Base-by-base conservation (phyloP, 2,113 vertebrate genomes). In the Neopipo cinnamomea region DNA sequence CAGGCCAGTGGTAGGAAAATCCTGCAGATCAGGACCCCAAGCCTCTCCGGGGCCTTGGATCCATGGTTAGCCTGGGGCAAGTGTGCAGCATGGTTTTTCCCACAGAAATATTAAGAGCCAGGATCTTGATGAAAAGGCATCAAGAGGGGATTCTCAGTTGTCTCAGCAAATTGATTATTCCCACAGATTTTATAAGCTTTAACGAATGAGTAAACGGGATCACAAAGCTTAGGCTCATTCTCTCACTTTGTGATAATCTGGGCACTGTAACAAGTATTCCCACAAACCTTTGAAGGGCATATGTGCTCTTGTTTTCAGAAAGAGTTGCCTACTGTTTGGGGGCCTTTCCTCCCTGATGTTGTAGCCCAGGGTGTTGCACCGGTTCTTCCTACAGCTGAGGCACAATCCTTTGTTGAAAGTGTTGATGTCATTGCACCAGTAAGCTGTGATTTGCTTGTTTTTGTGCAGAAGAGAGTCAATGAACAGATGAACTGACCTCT, bases 261-360 rank as follows among this genome's bases (percentile, higher is more conserved):
- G n/a, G 77, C 22, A 25, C 24, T 27, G 16, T 27, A 61, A 68
- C 27, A 71, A 28, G 37, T 33, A 39, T 52, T 30, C 84, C 33
- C 96, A 99, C 99, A 79, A 97, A 99, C 99, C 98, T 99, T 98
- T 99, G 96, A 98, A 99, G 27, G 99, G 99, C 97, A 98, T 98
- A 27, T 97, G 91, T 1, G 98, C 97, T 56, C 98, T 97, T 2
- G 99, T 99, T 92, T 98, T 98, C 70, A 99, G 95, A 92, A 98
- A 99, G 66, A 99, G 98, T 61, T 18, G 98, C 91, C 97, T 98
- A 87, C 98, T 98, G 58, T 87, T 88, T 16, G 90, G 97, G 3
- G 97, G 92, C 12, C 24, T 97, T 50, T 98, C 97, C 91, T 97
- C 97, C 91, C 96, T 98, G 96, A 98, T 97, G 71, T 98, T 87